A percentile compares a stretch with the other conserved stretches of the same genome.
These are phyloP conservation scores for Lasioglossum albipes DNA, from an alignment of 1,140 invertebrate species.

Conservation along the genomic window DNA sequence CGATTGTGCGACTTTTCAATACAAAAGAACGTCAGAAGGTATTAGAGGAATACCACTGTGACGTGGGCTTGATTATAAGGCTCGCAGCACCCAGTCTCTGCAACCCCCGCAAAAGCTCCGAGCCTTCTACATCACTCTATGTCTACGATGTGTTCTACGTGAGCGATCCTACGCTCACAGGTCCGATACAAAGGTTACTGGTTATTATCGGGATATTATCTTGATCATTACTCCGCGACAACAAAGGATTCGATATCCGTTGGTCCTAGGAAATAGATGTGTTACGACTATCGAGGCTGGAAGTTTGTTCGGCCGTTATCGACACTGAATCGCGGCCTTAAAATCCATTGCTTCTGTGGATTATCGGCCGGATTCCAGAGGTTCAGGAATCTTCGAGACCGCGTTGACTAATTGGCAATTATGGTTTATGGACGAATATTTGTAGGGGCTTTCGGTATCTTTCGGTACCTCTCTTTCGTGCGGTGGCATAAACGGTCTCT, in stretches of 20 bases:
- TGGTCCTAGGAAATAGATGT: constrained; percentile 16
- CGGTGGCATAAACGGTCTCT: background rate
- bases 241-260: constrained; percentile 43
- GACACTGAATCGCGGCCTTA: background rate
- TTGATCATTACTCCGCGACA: constrained; percentile 48
- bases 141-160: constrained; percentile 25
- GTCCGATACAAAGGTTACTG: constrained; percentile 1
- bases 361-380: background rate
- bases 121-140: background rate
- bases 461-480: no score
- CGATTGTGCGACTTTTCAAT: constrained; percentile 51
- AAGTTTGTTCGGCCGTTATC: constrained; percentile 13
- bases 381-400: background rate
- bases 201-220: constrained; percentile 44
- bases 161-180: constrained; percentile 21
- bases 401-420: background rate
- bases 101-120: background rate
- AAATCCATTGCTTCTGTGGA: background rate
- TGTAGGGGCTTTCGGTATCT: no score
- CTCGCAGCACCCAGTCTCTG: constrained; percentile 36
- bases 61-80: constrained; percentile 61
- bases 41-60: constrained; percentile 60
- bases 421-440: background rate
- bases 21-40: constrained; percentile 33
- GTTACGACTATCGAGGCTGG: background rate